phyloP scores from a whole-genome alignment of 2,888 invertebrate genomes.

The Drosophila acutilabella region DNA sequence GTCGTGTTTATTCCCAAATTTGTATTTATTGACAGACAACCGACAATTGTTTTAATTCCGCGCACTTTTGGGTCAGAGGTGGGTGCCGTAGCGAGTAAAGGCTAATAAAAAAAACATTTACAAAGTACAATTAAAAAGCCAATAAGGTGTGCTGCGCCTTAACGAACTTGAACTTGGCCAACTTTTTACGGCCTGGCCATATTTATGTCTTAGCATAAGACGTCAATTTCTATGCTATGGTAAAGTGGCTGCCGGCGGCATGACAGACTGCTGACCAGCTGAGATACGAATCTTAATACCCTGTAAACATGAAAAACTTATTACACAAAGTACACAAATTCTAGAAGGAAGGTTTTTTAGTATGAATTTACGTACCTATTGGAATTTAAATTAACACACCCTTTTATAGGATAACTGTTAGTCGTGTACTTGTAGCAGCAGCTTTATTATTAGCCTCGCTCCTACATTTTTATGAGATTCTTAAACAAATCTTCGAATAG shows the following conservation, averaged over 20 bases:
- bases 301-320: constrained; percentile 5
- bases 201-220: constrained; percentile 65
- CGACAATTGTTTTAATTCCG: constrained; percentile 74
- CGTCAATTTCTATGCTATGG: constrained; percentile 21
- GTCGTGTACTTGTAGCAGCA: constrained; percentile 1
- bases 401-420: not conserved
- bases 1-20: constrained; percentile 59
- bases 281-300: constrained; percentile 15
- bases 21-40: constrained; percentile 51
- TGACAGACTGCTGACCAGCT: constrained; percentile 2
- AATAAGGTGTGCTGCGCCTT: constrained; percentile 54
- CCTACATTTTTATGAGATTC: constrained; percentile 62
- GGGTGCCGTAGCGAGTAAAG: constrained; percentile 36
- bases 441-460: constrained; percentile 38
- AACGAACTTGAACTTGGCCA: constrained; percentile 52
- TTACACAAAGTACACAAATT: too few relatives aligned
- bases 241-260: constrained; percentile 36
- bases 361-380: too few relatives aligned
- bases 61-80: not conserved
- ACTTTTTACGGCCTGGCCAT: constrained; percentile 65
- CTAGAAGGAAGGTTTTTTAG: too few relatives aligned
- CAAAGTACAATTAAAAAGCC: constrained; percentile 72
- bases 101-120: constrained; percentile 68
- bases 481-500: constrained; percentile 62
- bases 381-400: not conserved